phyloP scores from a whole-genome alignment of 2,113 vertebrate genomes.

The Oreochromis tanganicae region DNA sequence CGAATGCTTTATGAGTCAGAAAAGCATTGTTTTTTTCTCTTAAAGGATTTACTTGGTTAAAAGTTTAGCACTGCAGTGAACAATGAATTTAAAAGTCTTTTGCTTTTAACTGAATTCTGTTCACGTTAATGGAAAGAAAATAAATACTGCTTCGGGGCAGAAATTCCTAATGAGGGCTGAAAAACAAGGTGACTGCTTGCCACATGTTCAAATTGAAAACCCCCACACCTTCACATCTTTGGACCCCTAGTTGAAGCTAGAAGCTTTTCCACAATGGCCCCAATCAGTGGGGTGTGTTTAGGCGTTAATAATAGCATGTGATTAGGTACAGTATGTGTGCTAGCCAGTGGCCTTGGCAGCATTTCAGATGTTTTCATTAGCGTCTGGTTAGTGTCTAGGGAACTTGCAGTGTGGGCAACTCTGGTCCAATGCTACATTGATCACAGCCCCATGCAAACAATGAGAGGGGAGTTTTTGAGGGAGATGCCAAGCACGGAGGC shows the following conservation, averaged over 20 bases:
- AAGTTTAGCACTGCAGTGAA: background rate
- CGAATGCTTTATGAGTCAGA: background rate
- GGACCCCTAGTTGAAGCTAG: background rate
- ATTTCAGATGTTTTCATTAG: constrained; percentile 66
- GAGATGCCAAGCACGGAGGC: constrained; percentile 30
- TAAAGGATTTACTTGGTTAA: background rate
- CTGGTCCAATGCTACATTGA: constrained; percentile 44
- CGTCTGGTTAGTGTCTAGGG: constrained; percentile 52
- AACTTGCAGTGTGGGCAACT: constrained; percentile 49
- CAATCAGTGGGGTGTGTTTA: constrained; percentile 37
- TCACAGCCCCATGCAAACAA: constrained; percentile 58
- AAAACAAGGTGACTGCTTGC: background rate
- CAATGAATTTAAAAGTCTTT: background rate
- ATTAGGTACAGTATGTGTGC: constrained; percentile 46
- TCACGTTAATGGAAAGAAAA: background rate
- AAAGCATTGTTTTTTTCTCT: background rate
- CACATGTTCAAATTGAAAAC: background rate
- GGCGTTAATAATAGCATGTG: constrained; percentile 53
- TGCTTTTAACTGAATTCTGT: background rate
- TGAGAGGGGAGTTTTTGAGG: constrained; percentile 50
- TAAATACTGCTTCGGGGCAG: background rate
- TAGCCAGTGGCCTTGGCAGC: constrained; percentile 50
- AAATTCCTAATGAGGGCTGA: background rate
- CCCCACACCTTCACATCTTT: background rate
- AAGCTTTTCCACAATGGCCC: background rate